Conservation (phyloP, 2,888 invertebrate genomes). For the Lingula anatina region DNA sequence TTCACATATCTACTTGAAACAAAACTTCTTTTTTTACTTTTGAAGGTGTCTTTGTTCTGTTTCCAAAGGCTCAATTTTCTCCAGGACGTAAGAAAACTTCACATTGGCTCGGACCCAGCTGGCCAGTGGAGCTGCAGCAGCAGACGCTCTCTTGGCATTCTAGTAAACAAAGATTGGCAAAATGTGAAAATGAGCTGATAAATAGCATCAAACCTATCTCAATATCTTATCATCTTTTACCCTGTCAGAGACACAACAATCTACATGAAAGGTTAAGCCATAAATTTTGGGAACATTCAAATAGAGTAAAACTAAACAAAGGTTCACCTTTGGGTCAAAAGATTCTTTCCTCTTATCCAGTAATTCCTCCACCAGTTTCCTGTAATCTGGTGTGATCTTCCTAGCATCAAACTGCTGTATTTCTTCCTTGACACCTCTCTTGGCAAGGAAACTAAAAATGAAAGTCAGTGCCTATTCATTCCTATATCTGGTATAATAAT, state of each 20-base stretch:
- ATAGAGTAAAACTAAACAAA: too few relatives aligned
- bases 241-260: too few relatives aligned
- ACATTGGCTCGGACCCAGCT: slow-evolving; percentile 97
- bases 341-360: slow-evolving; percentile 75
- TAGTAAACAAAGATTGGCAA: slow-evolving; percentile 16
- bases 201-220: not conserved
- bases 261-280: too few relatives aligned
- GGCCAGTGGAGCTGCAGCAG: slow-evolving; percentile 92
- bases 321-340: slow-evolving; percentile 76
- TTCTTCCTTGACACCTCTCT: slow-evolving; percentile 93
- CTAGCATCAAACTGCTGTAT: slow-evolving; percentile 91
- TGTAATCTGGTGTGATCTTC: slow-evolving; percentile 74
- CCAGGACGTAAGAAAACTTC: slow-evolving; percentile 82
- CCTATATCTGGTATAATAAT: too few relatives aligned
- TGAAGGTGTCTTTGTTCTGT: slow-evolving; percentile 65
- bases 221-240: not conserved
- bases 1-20: too few relatives aligned
- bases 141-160: slow-evolving; percentile 84
- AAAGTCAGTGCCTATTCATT: not conserved
- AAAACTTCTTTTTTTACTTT: too few relatives aligned
- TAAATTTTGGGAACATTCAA: too few relatives aligned
- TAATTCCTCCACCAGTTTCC: slow-evolving; percentile 75
- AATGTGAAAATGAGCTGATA: not conserved
- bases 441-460: slow-evolving; percentile 72
- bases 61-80: slow-evolving; percentile 85